Conservation (phyloP, 2,888 invertebrate genomes). For the Pyrocoelia pectoralis region DNA sequence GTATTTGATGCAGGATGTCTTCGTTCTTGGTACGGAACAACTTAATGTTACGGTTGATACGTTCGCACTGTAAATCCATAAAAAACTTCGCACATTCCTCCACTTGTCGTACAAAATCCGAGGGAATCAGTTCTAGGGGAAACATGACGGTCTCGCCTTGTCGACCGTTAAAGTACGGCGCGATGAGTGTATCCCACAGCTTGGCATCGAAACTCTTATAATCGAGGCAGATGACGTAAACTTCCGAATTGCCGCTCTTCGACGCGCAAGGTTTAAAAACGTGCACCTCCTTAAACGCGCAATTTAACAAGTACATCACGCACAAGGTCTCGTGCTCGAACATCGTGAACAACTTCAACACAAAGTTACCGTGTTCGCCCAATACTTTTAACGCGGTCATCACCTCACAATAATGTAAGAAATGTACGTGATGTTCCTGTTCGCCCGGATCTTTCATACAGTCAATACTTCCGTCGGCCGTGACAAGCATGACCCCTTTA, state of each 20-base stretch:
- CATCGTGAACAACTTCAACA: slow-evolving; percentile 90
- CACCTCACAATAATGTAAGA: slow-evolving; percentile 85
- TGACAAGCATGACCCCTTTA: slow-evolving; percentile 70
- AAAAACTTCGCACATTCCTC: slow-evolving; percentile 71
- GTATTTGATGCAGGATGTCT: background rate
- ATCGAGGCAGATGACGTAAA: slow-evolving; percentile 80
- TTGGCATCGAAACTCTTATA: slow-evolving; percentile 62
- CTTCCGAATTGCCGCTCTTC: slow-evolving; percentile 95
- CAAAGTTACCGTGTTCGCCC: slow-evolving; percentile 75
- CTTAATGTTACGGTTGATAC: slow-evolving; percentile 72
- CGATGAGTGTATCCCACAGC: slow-evolving; percentile 56
- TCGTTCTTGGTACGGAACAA: slow-evolving; percentile 60
- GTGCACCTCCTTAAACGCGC: slow-evolving; percentile 75
- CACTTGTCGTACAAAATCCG: slow-evolving; percentile 70
- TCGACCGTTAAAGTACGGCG: slow-evolving; percentile 60
- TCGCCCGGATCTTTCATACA: slow-evolving; percentile 85
- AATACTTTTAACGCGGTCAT: slow-evolving; percentile 78
- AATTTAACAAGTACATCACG: slow-evolving; percentile 80
- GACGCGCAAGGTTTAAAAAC: slow-evolving; percentile 91
- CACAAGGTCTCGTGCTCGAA: slow-evolving; percentile 85
- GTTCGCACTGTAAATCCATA: slow-evolving; percentile 71
- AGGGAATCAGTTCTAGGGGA: slow-evolving; percentile 65
- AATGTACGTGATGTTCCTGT: slow-evolving; percentile 82
- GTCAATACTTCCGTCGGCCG: slow-evolving; percentile 94
- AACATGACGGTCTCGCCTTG: slow-evolving; percentile 65